Evolutionary conservation across 1,140 invertebrate genomes (phyloP), one percentile per base, ranked within the genome.

Genomic region (Elymnias hypermnestra): DNA sequence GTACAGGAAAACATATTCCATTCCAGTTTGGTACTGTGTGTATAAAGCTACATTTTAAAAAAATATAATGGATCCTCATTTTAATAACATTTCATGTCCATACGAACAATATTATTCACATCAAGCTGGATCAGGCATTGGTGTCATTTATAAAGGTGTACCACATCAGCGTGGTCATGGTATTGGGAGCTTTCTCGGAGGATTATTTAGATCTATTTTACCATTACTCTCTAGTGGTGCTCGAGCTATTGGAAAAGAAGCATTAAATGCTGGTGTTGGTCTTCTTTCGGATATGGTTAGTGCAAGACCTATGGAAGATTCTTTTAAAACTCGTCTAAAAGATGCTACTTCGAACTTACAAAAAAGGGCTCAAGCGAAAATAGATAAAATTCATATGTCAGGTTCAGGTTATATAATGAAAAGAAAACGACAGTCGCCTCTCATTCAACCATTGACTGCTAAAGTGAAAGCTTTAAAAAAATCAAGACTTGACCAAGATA

Each of bases 1-100:
- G n/a, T n/a, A n/a, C n/a, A 64, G 61, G 61, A 10, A 19, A 53
- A 57, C 50, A 52, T 14, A 50, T 70, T 53, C 66, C 62, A 73
- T 73, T 73, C 39, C 55, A 73, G 31, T 70, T 63, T 60, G 64
- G 66, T 26, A 63, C 64, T 21, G 7, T 7, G 52, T 59, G 52
- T 60, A 21, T 21, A 4, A 21, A 21, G 57, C 49, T 62, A 13
- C 60, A 62, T 36, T 70, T 59, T 31, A 53, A 25, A 57, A 45
- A 38, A 53, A 39, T 41, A n/a, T n/a, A n/a, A n/a, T n/a, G n/a
- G n/a, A n/a, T n/a, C n/a, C n/a, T n/a, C n/a, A n/a, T n/a, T n/a
- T 41, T 35, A 50, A 47, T 68, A 21, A 21, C 3, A 21, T 21
- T 3, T 21, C 19, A 4, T 21, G 59, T 52, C 59, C 49, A 12